phyloP scores from a whole-genome alignment of 2,888 invertebrate genomes.

The Protophormia terraenovae region DNA sequence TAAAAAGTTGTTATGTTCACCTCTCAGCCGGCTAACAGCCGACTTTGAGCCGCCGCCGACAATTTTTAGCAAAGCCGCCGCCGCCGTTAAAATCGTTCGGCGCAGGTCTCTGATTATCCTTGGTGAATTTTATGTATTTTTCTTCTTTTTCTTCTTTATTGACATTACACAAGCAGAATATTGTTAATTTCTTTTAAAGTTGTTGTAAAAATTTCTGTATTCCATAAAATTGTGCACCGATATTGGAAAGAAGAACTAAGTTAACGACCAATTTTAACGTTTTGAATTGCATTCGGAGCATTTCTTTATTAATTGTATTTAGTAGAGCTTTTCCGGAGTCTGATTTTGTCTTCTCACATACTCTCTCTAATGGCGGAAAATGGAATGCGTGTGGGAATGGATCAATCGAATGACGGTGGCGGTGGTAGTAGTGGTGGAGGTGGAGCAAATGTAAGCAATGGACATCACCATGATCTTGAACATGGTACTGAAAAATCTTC shows the following conservation, averaged over 20 bases:
- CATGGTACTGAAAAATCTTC: slow-evolving; percentile 71
- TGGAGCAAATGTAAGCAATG: slow-evolving; percentile 72
- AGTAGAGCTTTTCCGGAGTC: slow-evolving; percentile 50
- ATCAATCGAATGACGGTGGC: slow-evolving; percentile 70
- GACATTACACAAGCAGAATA: slow-evolving; percentile 64
- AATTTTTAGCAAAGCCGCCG: too few species aligned
- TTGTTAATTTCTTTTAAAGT: slow-evolving; percentile 36
- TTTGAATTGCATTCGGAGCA: not conserved
- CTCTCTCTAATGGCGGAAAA: slow-evolving; percentile 77
- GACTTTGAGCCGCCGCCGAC: too few species aligned
- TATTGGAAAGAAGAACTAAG: not conserved
- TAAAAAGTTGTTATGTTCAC: too few species aligned
- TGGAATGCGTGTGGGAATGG: slow-evolving; percentile 76
- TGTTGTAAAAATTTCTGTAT: not conserved
- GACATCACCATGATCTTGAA: slow-evolving; percentile 76
- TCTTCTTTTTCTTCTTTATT: slow-evolving; percentile 64
- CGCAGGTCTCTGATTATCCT: too few species aligned
- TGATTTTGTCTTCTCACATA: slow-evolving; percentile 28
- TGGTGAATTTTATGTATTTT: slow-evolving; percentile 65
- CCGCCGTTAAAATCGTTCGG: too few species aligned
- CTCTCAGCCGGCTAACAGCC: too few species aligned
- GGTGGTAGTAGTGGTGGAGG: slow-evolving; percentile 70
- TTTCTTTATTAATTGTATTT: slow-evolving; percentile 26
- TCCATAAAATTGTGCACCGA: not conserved
- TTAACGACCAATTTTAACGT: not conserved